phyloP scores from a whole-genome alignment of 2,113 vertebrate genomes.

The Thermophis baileyi region DNA sequence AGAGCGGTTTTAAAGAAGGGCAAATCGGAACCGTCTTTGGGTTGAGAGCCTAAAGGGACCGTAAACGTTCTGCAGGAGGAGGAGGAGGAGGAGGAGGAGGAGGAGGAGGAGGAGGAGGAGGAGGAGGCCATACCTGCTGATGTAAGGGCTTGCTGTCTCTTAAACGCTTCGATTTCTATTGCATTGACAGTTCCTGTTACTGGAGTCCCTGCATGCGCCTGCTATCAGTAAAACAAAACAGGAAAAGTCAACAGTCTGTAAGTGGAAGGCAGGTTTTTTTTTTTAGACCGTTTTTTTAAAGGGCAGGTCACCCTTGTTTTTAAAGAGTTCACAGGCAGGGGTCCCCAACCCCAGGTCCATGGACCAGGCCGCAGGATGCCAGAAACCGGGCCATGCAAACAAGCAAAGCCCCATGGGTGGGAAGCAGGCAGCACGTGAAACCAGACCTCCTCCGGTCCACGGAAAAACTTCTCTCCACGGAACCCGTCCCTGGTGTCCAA shows the following conservation, averaged over 20 bases:
- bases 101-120: neutral
- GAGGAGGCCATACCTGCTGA: constrained; percentile 80
- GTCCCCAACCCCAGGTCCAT: no score
- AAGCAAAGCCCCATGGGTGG: no score
- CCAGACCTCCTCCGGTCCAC: no score
- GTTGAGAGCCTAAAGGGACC: constrained; percentile 13
- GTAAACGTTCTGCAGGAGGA: neutral
- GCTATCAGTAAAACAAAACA: constrained; percentile 68
- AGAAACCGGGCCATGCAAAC: no score
- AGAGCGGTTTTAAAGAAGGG: constrained; percentile 25
- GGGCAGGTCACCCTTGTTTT: neutral
- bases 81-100: neutral
- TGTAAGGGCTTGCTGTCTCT: constrained; percentile 87
- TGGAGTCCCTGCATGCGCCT: constrained; percentile 78
- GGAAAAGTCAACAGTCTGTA: constrained; percentile 30
- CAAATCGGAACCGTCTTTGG: neutral
- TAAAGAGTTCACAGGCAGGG: neutral
- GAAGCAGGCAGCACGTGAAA: no score
- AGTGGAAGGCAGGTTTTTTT: neutral
- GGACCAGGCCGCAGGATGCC: no score
- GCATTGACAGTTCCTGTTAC: constrained; percentile 75
- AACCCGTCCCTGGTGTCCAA: no score
- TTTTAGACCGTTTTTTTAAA: constrained; percentile 13
- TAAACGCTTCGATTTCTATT: constrained; percentile 90
- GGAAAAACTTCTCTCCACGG: no score